Evolutionary conservation across 2,113 vertebrate species (phyloP), one percentile per base, ranked within the genome.

Genomic region (Corythornis madagascariensis): DNA sequence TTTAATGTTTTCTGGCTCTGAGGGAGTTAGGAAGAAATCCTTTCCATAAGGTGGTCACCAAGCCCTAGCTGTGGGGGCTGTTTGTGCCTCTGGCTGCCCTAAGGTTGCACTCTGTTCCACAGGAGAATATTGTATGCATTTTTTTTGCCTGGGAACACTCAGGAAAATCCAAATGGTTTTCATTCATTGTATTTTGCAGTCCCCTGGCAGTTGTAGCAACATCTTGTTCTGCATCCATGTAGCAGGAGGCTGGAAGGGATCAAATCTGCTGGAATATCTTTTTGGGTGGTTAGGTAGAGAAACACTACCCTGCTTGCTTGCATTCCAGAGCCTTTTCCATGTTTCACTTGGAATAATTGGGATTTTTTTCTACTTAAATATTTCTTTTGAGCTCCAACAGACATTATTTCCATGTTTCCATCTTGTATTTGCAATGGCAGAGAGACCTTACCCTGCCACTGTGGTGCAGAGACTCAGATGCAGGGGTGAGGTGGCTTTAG

Each of bases 141-240:
- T 81, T 88, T 89, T 89, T 73, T 82, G 84, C 28, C 84, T 80
- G 47, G 47, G 71, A 83, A 11, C 0, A 0, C 42, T 89, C 24
- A 29, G 74, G 28, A 75, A 92, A 84, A 83, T 69, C 42, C 63
- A 55, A 79, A 29, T 0, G 3, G 9, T 38, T 88, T 89, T 53
- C 78, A 43, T 71, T 84, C 60, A 61, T 64, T 78, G 52, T 87
- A 20, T 92, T 94, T 82, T 90, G 64, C 91, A 91, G 66, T 89
- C 66, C 52, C 16, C 25, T 76, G 67, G 43, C 86, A 89, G 77
- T 87, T 85, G 90, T 73, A 92, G 59, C 55, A 85, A 70, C 82
- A 66, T 73, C 16, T 12, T 89, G 87, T 93, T 72, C 59, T 63
- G 56, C 76, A 55, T 33, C 59, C 1, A 0, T 29, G 8, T 29